Evolutionary conservation across 2,797 vertebrate species (phyloP), one percentile per base, ranked within the genome.

Genomic region (Sandelia bainsii): DNA sequence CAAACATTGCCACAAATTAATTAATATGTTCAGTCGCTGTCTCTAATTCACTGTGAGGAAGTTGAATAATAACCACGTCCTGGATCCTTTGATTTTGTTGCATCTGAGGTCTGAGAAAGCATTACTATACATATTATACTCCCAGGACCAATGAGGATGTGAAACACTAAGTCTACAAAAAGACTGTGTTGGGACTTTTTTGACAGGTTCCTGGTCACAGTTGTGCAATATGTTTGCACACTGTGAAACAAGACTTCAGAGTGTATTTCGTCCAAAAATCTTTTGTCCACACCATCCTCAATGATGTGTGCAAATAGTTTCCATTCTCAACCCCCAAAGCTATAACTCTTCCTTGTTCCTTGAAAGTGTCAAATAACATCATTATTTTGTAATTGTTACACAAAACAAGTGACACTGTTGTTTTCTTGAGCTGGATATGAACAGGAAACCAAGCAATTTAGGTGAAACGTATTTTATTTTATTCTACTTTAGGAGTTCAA

Each of bases 311-410:
- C 12, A 67, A 60, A 87, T 64, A 74, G 13, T 39, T 75, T 39
- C 11, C 17, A 25, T 23, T 70, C 5, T 9, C 4, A 62, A 59
- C 6, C n/a, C 9, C 51, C 58, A 13, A 32, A 9, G 5, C 2
- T 37, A 0, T 8, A 74, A 23, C 45, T 53, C 73, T 85, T 89
- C 75, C 85, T 83, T 71, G 25, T 89, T 88, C 77, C 87, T 80
- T 60, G 3, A 68, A 23, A 39, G 53, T 62, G 29, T 75, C 44
- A 13, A 40, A 8, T 46, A 70, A 79, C 44, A n/a, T 20, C 4
- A 11, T 32, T n/a, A 25, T 64, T 76, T 62, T 53, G 10, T 56
- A 12, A 49, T 25, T 22, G 23, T 39, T 40, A 32, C 19, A 14
- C 0, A 12, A 22, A 75, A 69, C 39, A 61, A 51, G 11, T 10